Evolutionary conservation across 2,113 vertebrate species (phyloP), one percentile per base, ranked within the genome.

Genomic region (Coracopsis vasa): DNA sequence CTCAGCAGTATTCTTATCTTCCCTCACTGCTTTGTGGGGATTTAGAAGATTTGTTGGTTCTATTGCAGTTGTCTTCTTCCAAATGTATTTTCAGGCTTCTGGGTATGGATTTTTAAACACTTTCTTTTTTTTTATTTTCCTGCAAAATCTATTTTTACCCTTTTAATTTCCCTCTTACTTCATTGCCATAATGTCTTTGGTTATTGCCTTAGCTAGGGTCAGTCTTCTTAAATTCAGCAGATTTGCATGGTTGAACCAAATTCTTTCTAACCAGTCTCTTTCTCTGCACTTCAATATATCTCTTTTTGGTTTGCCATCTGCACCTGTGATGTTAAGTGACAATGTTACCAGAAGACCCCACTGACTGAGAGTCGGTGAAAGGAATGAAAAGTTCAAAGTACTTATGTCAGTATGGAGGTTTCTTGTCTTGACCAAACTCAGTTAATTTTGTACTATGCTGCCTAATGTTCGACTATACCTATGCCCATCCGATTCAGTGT

Each of bases 1-100:
- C 67, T 86, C 89, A 94, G 80, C 50, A 78, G 37, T 86, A 44
- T 77, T 92, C 83, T 95, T 90, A 65, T 72, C 58, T 90, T 88
- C 27, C 12, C 27, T 86, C 27, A 61, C 39, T 2, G 9, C 37
- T 92, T 95, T 86, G 39, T 77, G 35, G 28, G 45, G 75, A 91
- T 89, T 92, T 84, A 91, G 21, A 77, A 82, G 48, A 80, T 64
- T 54, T 86, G 14, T 69, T 92, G 31, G 64, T 80, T 90, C 75
- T 94, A 60, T 51, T 91, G 86, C 58, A 54, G 27, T 72, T 1
- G 1, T 61, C 62, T 11, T 86, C n/a, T 80, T 94, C 80, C 50
- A 84, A 88, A 81, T 70, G 17, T 62, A 73, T 95, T 94, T 93
- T 91, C n/a, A 72, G 71, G 61, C 31, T 86, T 82, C 28, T 60